Evolutionary conservation across 2,113 vertebrate species (phyloP), one percentile per base, ranked within the genome.

Genomic region (Cyprinus carpio): DNA sequence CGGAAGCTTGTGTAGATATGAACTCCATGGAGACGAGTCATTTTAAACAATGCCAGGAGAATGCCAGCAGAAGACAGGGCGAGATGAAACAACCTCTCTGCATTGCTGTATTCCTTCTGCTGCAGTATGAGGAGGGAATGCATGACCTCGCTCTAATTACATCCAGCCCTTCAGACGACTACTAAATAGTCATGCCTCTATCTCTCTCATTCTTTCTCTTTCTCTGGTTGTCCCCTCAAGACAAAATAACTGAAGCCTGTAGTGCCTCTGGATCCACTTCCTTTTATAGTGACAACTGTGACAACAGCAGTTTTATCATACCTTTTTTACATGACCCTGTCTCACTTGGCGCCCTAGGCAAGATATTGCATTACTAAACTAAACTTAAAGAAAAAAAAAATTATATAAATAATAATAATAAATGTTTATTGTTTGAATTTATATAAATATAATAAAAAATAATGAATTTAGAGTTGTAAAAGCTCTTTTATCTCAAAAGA

Each of bases 61-160:
- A 85, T 84, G 82, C 82, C 84, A 46, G 51, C 27, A 51, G n/a
- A 31, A 90, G 88, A n/a, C 51, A 84, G 72, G 75, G 23, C 27
- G 29, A 89, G 64, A 86, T 84, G 49, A 90, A 91, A 89, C 88
- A 87, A 86, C 27, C 76, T 78, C 71, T 86, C 83, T 87, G 85
- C 60, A 85, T 74, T 27, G 46, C 74, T 79, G 46, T 86, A 67
- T 74, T 54, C 51, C 62, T 75, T 58, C 60, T 80, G 23, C 23
- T 80, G 75, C 40, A 62, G 51, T 12, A 54, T 11, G 62, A 84
- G 72, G 25, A 81, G 29, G 64, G 43, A 85, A 69, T 40, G 56
- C 77, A 72, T 27, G 76, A 58, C 27, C 56, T 58, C 62, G 31
- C 51, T 74, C 29, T 72, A 77, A 84, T 84, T 67, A 67, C 74